Percentiles rank a stretch among this genome's conserved stretches.
Conservation (phyloP, 2,113 vertebrate species). For the Alaudala cheleensis region DNA sequence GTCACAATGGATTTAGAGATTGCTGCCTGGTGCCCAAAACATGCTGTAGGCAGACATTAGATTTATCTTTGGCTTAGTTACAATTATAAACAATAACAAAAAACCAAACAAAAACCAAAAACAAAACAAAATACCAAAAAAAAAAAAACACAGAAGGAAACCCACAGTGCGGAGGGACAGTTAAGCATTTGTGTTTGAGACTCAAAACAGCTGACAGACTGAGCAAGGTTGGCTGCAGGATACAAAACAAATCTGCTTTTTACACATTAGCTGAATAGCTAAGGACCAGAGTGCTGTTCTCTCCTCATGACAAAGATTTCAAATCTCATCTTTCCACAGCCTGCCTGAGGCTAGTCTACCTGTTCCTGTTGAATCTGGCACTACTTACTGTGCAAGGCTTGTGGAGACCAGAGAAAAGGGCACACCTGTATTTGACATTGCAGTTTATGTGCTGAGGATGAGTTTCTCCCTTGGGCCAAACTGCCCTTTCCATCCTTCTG, state of each 20-base stretch:
- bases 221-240: neutral
- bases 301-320: neutral
- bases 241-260: neutral
- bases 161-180: neutral
- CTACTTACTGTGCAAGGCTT: neutral
- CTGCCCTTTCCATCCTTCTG: neutral
- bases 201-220: neutral
- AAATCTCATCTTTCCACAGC: neutral
- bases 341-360: neutral
- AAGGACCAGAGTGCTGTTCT: neutral
- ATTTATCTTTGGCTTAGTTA: conserved; percentile 29
- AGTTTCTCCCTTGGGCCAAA: neutral
- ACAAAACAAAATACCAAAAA: too few relatives aligned
- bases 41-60: neutral
- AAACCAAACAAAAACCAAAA: too few relatives aligned
- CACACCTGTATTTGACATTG: neutral
- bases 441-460: neutral
- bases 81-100: conserved; percentile 35
- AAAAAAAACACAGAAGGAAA: neutral
- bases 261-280: neutral
- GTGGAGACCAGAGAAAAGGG: neutral
- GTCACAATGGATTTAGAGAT: neutral
- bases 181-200: neutral
- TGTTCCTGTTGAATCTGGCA: neutral
- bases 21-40: conserved; percentile 21